Base-by-base conservation (phyloP, 1,140 invertebrate genomes). In the Chrysoperla carnea region DNA sequence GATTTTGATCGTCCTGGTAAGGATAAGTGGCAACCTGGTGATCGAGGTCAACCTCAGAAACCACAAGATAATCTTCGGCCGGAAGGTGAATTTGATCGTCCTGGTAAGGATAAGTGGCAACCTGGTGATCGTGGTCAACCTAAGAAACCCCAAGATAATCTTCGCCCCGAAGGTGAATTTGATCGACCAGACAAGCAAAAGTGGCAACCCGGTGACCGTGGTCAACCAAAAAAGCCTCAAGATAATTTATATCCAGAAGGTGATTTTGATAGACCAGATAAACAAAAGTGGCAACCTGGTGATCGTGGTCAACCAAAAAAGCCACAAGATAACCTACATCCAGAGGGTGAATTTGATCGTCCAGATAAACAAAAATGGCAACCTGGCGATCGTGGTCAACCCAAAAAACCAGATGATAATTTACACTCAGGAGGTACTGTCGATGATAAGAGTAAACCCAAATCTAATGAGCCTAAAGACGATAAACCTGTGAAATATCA, bases 261-360 rank as follows among this genome's bases (percentile, higher is more conserved):
- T 15, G 49, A 53, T 23, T 53, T 56, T 38, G 48, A 52, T 23
- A 44, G 52, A 37, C 17, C 17, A 23, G 17, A 23, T 23, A 23
- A 23, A 23, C 17, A 23, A 59, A 65, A 31, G 8, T 11, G 31
- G n/a, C 8, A 33, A 6, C 31, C 31, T 33, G 31, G 31, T 33
- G 31, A 33, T 33, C 31, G 31, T 33, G 23, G n/a, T 13, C n/a
- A 40, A 14, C 57, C 33, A 37, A 66, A 56, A 11, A 40, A 31
- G n/a, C 36, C 45, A 15, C 28, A 36, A 50, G 61, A 67, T 50
- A 77, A 78, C 56, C 55, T 77, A 2, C 70, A 67, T 58, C 66
- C 71, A 4, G 72, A 78, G 60, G 74, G 76, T 9, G 67, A 73
- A 12, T 75, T 76, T 50, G 66, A 71, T 27, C 42, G 53, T 12